These are phyloP conservation scores for Drosophila subobscura DNA, from an alignment of 1,140 invertebrate species.

Conservation along the genomic window DNA sequence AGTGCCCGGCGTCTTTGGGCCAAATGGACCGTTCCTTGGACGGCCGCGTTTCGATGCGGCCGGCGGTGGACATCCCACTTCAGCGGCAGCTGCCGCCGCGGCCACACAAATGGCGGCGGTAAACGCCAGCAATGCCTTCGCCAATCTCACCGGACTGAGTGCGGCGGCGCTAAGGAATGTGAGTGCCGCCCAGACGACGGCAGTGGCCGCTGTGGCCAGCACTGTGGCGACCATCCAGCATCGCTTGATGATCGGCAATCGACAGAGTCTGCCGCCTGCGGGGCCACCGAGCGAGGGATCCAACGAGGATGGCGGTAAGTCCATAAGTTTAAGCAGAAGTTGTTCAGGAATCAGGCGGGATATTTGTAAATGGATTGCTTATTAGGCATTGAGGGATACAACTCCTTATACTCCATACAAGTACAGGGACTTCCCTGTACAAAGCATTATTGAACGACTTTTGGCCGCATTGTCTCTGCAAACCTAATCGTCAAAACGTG, in stretches of 20 bases:
- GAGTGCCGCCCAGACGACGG: slow-evolving; percentile 76
- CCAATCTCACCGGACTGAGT: slow-evolving; percentile 81
- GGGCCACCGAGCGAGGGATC: slow-evolving; percentile 86
- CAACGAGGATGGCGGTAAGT: slow-evolving; percentile 85
- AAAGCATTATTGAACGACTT: no score
- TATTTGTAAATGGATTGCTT: neutral
- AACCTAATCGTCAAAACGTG: slow-evolving; percentile 31
- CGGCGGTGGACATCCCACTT: slow-evolving; percentile 51
- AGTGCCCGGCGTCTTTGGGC: slow-evolving; percentile 84
- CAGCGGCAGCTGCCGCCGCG: slow-evolving; percentile 68
- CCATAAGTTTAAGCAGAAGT: neutral
- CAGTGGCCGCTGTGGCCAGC: slow-evolving; percentile 75
- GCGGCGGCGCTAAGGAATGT: slow-evolving; percentile 78
- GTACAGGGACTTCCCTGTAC: no score
- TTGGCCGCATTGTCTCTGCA: neutral
- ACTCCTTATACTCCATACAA: no score
- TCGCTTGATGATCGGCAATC: slow-evolving; percentile 79
- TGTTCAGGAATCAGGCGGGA: neutral
- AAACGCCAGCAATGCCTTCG: slow-evolving; percentile 80
- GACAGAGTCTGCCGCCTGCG: slow-evolving; percentile 75
- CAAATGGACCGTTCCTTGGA: slow-evolving; percentile 80
- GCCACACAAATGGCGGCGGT: slow-evolving; percentile 78
- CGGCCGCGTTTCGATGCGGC: slow-evolving; percentile 70
- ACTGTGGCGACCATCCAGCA: slow-evolving; percentile 81
- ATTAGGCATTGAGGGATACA: no score